Base-by-base conservation (phyloP, 2,888 invertebrate species). In the Macropis europaea region DNA sequence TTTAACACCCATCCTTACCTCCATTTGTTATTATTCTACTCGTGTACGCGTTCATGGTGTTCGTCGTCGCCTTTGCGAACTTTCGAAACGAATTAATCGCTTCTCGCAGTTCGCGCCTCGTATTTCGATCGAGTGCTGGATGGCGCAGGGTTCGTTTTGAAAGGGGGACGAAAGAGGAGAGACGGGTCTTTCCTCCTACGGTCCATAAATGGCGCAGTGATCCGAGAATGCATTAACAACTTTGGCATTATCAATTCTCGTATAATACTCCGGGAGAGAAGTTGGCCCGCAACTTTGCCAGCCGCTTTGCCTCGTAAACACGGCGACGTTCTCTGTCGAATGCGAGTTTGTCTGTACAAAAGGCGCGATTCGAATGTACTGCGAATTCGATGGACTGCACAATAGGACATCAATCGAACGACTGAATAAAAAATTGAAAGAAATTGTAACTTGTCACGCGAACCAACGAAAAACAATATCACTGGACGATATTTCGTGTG, bases 181-280 rank as follows among this genome's bases (percentile, higher is more conserved):
- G 57, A 48, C 9, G 50, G 52, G 70, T 69, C 63, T 72, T 63
- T 61, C 66, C 72, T 64, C 76, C 73, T 64, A 76, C 72, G 75
- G 75, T 73, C 72, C 73, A 77, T 73, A 82, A 84, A 81, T 74
- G 78, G 76, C 59, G 76, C 87, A 84, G 79, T 84, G 84, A 87
- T 86, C 87, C 82, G 84, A 81, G 82, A 84, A 84, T 85, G 81
- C 86, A 86, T 87, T 85, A 84, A 84, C 86, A 87, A 87, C 86
- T 87, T 86, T 61, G 81, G 81, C 82, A 82, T 87, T 87, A 87
- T 86, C 86, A 87, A 87, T 87, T 87, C 79, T 76, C 79, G 76
- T 81, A 82, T 84, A 84, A 82, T 82, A 76, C 82, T 66, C 72
- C 68, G 60, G 54, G 73, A 62, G 73, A 71, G 69, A 77, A 82